These are phyloP conservation scores for Trissolcus brochymenae DNA, from an alignment of 2,888 invertebrate species.

Conservation along the genomic window DNA sequence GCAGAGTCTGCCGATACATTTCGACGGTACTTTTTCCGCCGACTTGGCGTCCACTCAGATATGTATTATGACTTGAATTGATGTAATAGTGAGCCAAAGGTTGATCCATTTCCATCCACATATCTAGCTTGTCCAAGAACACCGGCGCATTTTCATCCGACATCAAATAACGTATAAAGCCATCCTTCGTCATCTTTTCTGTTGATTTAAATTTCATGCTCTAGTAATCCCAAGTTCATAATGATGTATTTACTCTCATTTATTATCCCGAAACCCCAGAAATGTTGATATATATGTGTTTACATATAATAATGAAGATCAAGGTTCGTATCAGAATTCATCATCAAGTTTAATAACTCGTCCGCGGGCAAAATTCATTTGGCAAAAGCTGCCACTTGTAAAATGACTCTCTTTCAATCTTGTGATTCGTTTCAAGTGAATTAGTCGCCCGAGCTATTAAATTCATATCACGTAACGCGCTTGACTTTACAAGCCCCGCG, in stretches of 20 bases:
- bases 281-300: no score
- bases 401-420: conserved; percentile 32
- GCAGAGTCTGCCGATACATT: conserved; percentile 79
- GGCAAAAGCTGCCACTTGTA: not conserved
- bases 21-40: conserved; percentile 84
- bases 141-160: conserved; percentile 99
- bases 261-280: no score
- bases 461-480: conserved; percentile 19
- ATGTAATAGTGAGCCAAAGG: conserved; percentile 84
- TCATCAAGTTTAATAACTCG: not conserved
- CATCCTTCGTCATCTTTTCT: conserved; percentile 79
- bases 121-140: conserved; percentile 97
- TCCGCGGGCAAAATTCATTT: not conserved
- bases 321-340: no score
- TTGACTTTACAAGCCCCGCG: not conserved
- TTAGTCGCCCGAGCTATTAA: conserved; percentile 34
- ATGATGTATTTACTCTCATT: no score
- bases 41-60: conserved; percentile 81
- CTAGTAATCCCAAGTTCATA: no score
- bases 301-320: no score
- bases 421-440: conserved; percentile 35
- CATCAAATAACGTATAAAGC: conserved; percentile 97
- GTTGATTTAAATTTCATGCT: not conserved
- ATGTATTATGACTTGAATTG: conserved; percentile 83
- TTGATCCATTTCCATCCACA: conserved; percentile 94